Conservation (phyloP, 2,113 vertebrate genomes). For the Odontesthes bonariensis region DNA sequence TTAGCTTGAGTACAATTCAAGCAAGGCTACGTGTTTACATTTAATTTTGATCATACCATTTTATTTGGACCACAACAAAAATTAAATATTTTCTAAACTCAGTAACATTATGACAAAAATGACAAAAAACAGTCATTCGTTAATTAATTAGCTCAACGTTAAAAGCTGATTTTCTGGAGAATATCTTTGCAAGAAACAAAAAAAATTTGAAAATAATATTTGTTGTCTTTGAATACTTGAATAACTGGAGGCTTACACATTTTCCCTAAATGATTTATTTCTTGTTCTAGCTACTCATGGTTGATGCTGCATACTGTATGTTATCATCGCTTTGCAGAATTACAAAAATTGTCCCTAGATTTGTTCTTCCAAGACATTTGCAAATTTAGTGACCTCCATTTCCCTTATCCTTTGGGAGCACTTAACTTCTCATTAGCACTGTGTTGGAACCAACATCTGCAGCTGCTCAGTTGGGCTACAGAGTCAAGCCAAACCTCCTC, state of each 20-base stretch:
- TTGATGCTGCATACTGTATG: background rate
- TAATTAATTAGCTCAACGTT: background rate
- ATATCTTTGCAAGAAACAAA: background rate
- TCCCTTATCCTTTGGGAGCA: conserved; percentile 13
- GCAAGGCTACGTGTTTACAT: no score
- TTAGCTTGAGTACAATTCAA: no score
- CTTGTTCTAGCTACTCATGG: background rate
- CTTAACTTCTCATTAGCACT: conserved; percentile 45
- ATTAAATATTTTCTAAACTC: background rate
- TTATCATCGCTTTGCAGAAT: conserved; percentile 24
- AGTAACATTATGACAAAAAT: background rate
- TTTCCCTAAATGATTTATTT: no score
- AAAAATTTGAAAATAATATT: no score
- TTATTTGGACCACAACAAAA: background rate
- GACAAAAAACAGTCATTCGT: background rate
- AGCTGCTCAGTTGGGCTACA: conserved; percentile 32
- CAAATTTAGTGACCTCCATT: conserved; percentile 33
- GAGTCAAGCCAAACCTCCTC: conserved; percentile 11
- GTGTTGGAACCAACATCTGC: conserved; percentile 31
- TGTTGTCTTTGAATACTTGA: no score
- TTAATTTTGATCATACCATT: background rate
- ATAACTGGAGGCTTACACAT: no score
- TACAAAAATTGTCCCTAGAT: conserved; percentile 8
- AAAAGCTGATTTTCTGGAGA: background rate
- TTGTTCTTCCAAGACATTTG: conserved; percentile 48